These are phyloP conservation scores for Solea solea DNA, from an alignment of 2,113 vertebrate species.

Conservation along the genomic window DNA sequence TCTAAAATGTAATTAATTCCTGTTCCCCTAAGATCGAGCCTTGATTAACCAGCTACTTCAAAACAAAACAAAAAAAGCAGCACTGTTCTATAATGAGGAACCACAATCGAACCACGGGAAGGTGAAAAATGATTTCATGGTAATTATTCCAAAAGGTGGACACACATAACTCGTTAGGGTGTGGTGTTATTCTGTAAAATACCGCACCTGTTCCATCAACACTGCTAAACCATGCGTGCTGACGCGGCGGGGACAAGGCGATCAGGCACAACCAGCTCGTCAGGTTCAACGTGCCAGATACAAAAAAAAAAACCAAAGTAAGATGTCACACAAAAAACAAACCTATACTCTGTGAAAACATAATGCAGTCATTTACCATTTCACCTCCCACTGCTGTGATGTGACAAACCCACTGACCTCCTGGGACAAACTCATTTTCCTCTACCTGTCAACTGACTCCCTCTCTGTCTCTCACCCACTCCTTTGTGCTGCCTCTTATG, in stretches of 20 bases:
- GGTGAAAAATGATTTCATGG: no score
- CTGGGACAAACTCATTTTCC: background rate
- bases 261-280: slow-evolving; percentile 43
- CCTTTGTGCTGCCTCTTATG: background rate
- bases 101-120: background rate
- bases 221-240: slow-evolving; percentile 20
- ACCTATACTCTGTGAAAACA: background rate
- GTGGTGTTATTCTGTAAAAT: background rate
- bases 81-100: background rate
- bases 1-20: background rate
- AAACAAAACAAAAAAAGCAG: no score
- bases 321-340: background rate
- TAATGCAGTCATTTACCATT: background rate
- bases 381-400: background rate
- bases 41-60: background rate
- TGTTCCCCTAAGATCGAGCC: background rate
- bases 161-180: background rate
- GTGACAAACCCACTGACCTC: slow-evolving; percentile 8
- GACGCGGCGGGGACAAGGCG: background rate
- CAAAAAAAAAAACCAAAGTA: background rate
- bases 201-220: background rate
- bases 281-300: slow-evolving; percentile 20
- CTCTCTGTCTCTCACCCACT: background rate
- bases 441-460: background rate
- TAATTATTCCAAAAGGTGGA: background rate